Conservation (phyloP, 2,888 invertebrate species). For the Caenorhabditis uteleia region DNA sequence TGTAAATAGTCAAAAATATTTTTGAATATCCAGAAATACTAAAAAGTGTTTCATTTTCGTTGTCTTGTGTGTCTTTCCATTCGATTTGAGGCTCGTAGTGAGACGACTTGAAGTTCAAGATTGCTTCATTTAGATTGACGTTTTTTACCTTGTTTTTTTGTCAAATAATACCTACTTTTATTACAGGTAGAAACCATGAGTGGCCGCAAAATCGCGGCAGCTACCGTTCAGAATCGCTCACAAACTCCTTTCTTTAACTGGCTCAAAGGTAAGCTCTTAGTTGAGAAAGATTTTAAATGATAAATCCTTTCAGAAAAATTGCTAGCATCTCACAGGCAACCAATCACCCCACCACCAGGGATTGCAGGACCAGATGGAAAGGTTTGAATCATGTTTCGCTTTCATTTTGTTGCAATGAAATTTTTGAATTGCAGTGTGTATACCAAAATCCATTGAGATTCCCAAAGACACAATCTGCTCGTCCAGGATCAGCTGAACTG, state of each 20-base stretch:
- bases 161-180: no score
- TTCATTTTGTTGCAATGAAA: background rate
- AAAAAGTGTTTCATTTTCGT: no score
- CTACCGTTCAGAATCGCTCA: conserved; percentile 59
- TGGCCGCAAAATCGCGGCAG: conserved; percentile 59
- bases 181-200: conserved; percentile 19
- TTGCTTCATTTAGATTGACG: no score
- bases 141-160: no score
- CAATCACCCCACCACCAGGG: conserved; percentile 60
- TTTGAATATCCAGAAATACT: no score
- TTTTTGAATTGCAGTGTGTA: conserved; percentile 36
- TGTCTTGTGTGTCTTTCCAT: no score
- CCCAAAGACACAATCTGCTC: conserved; percentile 70
- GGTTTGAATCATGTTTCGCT: conserved; percentile 28
- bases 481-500: conserved; percentile 82
- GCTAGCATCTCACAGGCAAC: conserved; percentile 59
- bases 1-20: background rate
- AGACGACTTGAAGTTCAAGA: no score
- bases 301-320: conserved; percentile 54
- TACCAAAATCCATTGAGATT: conserved; percentile 61
- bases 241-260: conserved; percentile 65
- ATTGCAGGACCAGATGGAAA: conserved; percentile 61
- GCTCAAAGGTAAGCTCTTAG: conserved; percentile 37
- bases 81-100: no score
- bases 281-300: background rate